A percentile compares a stretch with the other conserved stretches of the same genome.
These are phyloP conservation scores for Boleophthalmus pectinirostris DNA, from an alignment of 2,113 vertebrate species.

Conservation along the genomic window DNA sequence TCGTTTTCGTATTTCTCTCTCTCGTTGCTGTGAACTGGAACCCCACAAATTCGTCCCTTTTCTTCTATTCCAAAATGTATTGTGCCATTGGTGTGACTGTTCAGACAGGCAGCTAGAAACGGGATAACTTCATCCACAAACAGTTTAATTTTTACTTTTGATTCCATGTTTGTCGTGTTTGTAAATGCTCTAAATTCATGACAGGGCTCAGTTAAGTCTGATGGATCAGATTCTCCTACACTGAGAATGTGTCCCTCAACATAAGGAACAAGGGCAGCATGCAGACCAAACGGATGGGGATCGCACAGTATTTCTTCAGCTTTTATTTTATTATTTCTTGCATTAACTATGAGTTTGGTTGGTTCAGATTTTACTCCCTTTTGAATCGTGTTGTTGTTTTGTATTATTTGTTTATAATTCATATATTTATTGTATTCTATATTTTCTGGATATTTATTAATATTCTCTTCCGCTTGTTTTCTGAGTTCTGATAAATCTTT, in stretches of 20 bases:
- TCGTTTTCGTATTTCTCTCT: constrained; percentile 54
- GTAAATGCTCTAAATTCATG: constrained; percentile 75
- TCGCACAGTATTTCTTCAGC: constrained; percentile 21
- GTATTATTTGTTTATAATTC: too few relatives aligned
- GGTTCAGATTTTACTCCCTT: constrained; percentile 53
- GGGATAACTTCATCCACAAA: constrained; percentile 60
- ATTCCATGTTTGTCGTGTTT: too few relatives aligned
- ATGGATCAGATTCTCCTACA: constrained; percentile 65
- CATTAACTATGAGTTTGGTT: constrained; percentile 52
- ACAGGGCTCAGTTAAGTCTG: constrained; percentile 68
- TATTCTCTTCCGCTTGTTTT: too few relatives aligned
- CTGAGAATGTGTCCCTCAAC: constrained; percentile 48
- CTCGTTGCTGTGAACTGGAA: constrained; percentile 47
- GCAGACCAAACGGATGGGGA: constrained; percentile 59
- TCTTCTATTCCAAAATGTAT: constrained; percentile 80
- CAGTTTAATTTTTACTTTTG: constrained; percentile 49
- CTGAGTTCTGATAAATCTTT: too few relatives aligned
- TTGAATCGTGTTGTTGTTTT: too few relatives aligned
- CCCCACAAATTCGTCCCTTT: constrained; percentile 79
- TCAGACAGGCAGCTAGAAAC: constrained; percentile 74
- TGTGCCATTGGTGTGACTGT: constrained; percentile 74
- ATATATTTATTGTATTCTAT: too few relatives aligned
- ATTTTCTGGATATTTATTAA: too few relatives aligned
- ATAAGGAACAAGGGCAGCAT: constrained; percentile 59
- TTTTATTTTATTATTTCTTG: constrained; percentile 52